Evolutionary conservation across 1,140 invertebrate genomes (phyloP), one percentile per base, ranked within the genome.

Genomic region (Zaprionus inermis): DNA sequence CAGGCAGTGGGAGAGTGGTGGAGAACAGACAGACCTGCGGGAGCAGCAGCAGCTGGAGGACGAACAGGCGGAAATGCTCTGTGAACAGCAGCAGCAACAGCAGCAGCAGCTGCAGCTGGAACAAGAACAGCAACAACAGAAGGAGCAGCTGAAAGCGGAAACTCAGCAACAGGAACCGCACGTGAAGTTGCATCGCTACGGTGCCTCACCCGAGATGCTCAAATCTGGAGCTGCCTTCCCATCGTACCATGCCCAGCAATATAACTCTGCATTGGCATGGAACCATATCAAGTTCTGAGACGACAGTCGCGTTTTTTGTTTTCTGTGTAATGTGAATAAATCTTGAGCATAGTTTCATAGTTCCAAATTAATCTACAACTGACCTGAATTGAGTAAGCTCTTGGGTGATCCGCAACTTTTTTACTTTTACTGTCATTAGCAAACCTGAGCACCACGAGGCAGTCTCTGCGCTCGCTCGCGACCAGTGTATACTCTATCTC

Each of bases 161-260:
- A 14, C n/a, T 12, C 11, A 49, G n/a, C 24, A 16, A 32, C 11
- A 61, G 1, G 30, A 38, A 7, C 9, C 49, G 11, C n/a, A 1
- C 9, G n/a, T 12, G 11, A 63, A 70, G 1, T 16, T 61, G 4
- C 38, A 55, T n/a, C 67, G 67, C 12, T 71, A 71, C 16, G 68
- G 68, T 30, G 68, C 68, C 38, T 71, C 60, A 5, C 60, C 30
- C 1, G 68, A 71, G 11, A 71, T 71, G 60, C 10, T 71, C 10
- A 32, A 24, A 11, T 64, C 68, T n/a, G 68, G 60, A 7, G 38
- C 49, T 12, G 68, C 68, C 30, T 71, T 65, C 36, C 60, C 68
- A 16, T 65, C 52, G 16, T 71, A 56, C 20, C 24, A 71, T 14
- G 41, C 20, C 20, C 30, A 68, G 20, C 46, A 57, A 6, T 20